Percentiles rank a stretch among this genome's conserved stretches.
phyloP scores from a whole-genome alignment of 2,888 invertebrate genomes.

The Osmoderma eremita region DNA sequence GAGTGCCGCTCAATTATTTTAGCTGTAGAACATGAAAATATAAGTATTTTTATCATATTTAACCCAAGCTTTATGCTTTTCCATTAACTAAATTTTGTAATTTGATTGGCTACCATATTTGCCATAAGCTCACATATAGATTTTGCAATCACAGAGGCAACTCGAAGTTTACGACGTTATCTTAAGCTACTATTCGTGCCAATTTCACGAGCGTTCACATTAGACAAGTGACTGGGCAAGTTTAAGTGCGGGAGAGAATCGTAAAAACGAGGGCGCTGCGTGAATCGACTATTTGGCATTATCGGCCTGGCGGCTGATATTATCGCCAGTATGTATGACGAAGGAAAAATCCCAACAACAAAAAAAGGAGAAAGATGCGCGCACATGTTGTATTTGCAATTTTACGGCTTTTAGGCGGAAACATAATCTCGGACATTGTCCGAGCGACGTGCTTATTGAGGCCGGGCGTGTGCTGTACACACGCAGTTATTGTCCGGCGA shows the following conservation, averaged over 20 bases:
- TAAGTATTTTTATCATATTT: too few species aligned
- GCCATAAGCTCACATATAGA: too few species aligned
- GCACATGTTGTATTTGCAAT: slow-evolving; percentile 52
- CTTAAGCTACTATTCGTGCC: slow-evolving; percentile 25
- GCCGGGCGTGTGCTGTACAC: slow-evolving; percentile 52
- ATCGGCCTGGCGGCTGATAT: slow-evolving; percentile 9
- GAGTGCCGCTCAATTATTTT: too few species aligned
- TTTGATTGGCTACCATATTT: too few species aligned
- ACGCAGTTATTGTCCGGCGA: slow-evolving; percentile 45
- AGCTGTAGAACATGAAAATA: too few species aligned
- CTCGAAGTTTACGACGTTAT: background rate
- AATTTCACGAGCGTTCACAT: slow-evolving; percentile 17
- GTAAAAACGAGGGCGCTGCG: slow-evolving; percentile 12
- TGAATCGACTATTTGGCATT: slow-evolving; percentile 25
- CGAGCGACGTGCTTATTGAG: slow-evolving; percentile 47
- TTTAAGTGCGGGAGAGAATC: slow-evolving; percentile 1
- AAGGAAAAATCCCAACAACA: slow-evolving; percentile 5
- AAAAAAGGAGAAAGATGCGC: slow-evolving; percentile 23
- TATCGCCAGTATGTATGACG: background rate
- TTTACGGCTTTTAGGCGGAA: slow-evolving; percentile 52
- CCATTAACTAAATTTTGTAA: too few species aligned
- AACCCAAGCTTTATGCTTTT: too few species aligned
- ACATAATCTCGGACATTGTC: slow-evolving; percentile 49
- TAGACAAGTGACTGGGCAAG: slow-evolving; percentile 32
- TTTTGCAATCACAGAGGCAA: background rate